Percentiles rank a stretch among this genome's conserved stretches.
phyloP scores from a whole-genome alignment of 2,797 vertebrate species.

The Graptemys geographica region DNA sequence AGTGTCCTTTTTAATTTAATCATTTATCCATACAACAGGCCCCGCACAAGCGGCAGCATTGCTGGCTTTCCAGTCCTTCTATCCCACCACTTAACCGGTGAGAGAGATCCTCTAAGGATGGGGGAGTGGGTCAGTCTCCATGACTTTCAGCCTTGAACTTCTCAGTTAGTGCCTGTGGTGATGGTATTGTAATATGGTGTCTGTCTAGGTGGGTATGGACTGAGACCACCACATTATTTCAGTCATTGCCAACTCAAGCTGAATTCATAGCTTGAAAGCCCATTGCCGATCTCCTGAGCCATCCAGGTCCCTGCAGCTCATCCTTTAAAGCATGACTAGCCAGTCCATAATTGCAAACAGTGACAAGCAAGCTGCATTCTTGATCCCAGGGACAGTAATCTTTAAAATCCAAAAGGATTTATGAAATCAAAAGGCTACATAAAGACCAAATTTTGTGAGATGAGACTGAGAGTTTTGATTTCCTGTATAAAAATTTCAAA shows the following conservation, averaged over 20 bases:
- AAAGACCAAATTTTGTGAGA: not conserved
- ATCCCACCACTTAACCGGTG: not conserved
- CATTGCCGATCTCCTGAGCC: not conserved
- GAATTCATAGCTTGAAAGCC: not conserved
- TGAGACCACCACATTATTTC: not conserved
- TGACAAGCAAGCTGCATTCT: not conserved
- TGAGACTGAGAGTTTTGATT: not conserved
- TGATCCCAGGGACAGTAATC: not conserved
- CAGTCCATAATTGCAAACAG: not conserved
- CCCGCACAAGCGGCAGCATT: not conserved
- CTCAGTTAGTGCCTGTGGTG: not conserved
- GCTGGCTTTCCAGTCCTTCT: not conserved
- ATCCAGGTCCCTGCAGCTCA: not conserved
- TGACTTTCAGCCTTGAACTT: not conserved
- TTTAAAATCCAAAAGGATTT: not conserved
- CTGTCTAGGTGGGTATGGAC: not conserved
- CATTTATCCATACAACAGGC: not conserved
- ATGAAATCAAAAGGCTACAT: not conserved
- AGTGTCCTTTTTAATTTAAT: not conserved
- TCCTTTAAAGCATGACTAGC: not conserved
- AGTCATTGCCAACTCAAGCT: not conserved
- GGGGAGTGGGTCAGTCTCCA: fast-evolving
- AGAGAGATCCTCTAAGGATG: not conserved
- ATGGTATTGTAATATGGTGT: not conserved
- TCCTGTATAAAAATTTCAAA: not conserved